These are phyloP conservation scores for Delichon dasypus DNA, from an alignment of 2,797 vertebrate species.

Conservation along the genomic window DNA sequence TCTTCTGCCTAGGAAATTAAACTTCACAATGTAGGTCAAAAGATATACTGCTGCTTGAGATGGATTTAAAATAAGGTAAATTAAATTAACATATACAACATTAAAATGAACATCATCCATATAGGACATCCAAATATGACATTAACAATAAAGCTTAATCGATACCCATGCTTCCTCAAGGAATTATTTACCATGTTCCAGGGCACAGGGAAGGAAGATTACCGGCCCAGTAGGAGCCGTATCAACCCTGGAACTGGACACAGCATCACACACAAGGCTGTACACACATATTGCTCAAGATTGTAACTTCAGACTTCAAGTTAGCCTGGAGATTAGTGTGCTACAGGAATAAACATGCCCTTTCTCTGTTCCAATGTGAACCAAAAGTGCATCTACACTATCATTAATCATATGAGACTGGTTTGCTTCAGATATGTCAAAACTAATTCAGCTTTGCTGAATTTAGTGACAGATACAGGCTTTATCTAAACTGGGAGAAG, in stretches of 20 bases:
- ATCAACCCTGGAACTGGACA: not conserved
- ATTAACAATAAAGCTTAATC: not conserved
- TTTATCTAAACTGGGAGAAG: not conserved
- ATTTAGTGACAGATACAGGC: not conserved
- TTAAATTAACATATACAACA: not conserved
- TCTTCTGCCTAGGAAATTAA: constrained; percentile 7
- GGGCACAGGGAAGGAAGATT: not conserved
- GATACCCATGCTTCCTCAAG: not conserved
- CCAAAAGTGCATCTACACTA: not conserved
- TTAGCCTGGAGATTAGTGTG: not conserved
- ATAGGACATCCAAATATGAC: not conserved
- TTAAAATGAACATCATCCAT: not conserved
- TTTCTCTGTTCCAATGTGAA: not conserved
- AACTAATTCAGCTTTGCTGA: not conserved
- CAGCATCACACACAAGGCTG: not conserved
- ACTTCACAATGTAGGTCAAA: not conserved
- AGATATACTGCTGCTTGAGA: not conserved
- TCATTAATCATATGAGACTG: constrained; percentile 4
- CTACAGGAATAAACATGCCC: not conserved
- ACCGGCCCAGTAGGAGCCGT: not conserved
- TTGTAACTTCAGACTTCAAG: not conserved
- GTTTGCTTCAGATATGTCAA: constrained; percentile 32
- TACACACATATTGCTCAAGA: rapidly evolving
- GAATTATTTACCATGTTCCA: not conserved
- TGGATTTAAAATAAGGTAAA: not conserved